Evolutionary conservation across 2,113 vertebrate genomes (phyloP), one percentile per base, ranked within the genome.

Genomic region (Pagrus major): DNA sequence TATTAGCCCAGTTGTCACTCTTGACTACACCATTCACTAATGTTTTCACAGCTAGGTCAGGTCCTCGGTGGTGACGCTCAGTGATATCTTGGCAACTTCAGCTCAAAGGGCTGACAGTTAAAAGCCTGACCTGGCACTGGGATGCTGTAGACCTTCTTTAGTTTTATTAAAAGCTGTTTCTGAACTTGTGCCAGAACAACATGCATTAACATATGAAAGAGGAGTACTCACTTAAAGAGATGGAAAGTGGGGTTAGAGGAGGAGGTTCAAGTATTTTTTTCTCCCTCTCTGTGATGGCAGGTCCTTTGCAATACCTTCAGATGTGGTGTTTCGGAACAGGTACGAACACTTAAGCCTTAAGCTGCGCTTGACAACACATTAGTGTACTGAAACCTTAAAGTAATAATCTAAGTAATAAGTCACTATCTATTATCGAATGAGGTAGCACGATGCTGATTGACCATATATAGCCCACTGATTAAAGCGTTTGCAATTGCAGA

Each of bases 121-220:
- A 84, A 69, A 72, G 51, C 31, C 42, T 52, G 44, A 73, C 54
- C 64, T 73, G 78, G 42, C 82, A 71, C 76, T 18, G 11, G 14
- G 71, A 76, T 49, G 55, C 78, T 76, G 41, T 54, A 61, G 56
- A 77, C 49, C 44, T 11, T 69, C 60, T 84, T 69, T 63, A 64
- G 18, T 71, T n/a, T 78, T 72, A 71, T 76, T 72, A 54, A 72
- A 63, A 54, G 31, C 47, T 31, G 23, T 52, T 27, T 71, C 65
- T 74, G 70, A 78, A 63, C 29, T 27, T n/a, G 64, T 86, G 87
- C 88, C 87, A 87, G 52, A 58, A 72, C 29, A 83, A 82, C 55
- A 81, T 27, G 33, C 60, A 83, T 89, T 89, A 83, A 83, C 81
- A 85, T 68, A 86, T 86, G 85, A 88, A 76, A 76, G 65, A 51